Evolutionary conservation across 2,888 invertebrate genomes (phyloP).

Genomic region (Myathropa florea): DNA sequence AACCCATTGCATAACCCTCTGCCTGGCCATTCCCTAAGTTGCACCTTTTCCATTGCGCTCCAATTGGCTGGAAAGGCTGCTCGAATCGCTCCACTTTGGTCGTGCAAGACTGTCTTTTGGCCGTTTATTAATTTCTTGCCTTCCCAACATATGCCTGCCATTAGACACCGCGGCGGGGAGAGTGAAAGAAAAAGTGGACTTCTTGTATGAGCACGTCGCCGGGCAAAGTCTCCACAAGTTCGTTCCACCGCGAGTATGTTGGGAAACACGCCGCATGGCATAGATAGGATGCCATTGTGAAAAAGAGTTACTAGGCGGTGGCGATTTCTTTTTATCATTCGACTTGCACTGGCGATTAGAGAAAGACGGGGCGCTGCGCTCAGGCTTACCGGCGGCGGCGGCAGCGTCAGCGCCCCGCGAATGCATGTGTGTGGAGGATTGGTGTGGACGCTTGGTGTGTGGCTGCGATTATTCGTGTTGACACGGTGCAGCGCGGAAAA

Average conservation of each 20-base stretch:
- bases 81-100: background rate
- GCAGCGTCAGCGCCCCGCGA: background rate
- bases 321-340: conserved; percentile 23
- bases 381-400: background rate
- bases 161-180: background rate
- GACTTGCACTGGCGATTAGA: background rate
- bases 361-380: conserved; percentile 21
- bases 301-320: conserved; percentile 52
- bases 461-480: conserved; percentile 54
- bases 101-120: conserved; percentile 25
- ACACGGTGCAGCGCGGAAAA: conserved; percentile 44
- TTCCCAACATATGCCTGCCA: background rate
- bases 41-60: conserved; percentile 33
- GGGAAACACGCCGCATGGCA: conserved; percentile 12
- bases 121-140: conserved; percentile 37
- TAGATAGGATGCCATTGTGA: conserved; percentile 37
- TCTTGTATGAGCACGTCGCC: conserved; percentile 6
- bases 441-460: conserved; percentile 44
- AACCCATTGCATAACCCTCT: conserved; percentile 54
- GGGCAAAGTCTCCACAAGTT: conserved; percentile 37
- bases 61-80: background rate
- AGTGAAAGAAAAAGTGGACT: conserved; percentile 22
- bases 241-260: conserved; percentile 6
- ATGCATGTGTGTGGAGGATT: background rate
- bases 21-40: conserved; percentile 43